Percentiles rank a stretch among this genome's conserved stretches.
phyloP scores from a whole-genome alignment of 1,140 invertebrate genomes.

The Drosophila takahashii region DNA sequence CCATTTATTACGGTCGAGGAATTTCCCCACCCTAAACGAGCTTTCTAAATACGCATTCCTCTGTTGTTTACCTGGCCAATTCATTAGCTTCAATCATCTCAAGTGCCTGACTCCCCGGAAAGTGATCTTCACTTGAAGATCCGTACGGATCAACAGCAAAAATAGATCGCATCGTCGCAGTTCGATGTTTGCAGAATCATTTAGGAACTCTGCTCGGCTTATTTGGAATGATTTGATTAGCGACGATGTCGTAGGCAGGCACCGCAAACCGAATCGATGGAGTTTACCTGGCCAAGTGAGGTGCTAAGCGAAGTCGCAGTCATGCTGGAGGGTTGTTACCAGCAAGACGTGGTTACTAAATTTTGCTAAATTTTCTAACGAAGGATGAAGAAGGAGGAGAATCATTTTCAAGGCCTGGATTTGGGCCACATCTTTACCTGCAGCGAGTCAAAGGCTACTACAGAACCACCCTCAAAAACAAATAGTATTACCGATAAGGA shows the following conservation, averaged over 20 bases:
- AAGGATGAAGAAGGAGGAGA: conserved; percentile 32
- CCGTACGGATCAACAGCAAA: not conserved
- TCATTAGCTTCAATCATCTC: conserved; percentile 39
- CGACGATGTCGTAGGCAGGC: conserved; percentile 71
- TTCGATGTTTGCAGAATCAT: conserved; percentile 42
- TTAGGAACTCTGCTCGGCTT: conserved; percentile 53
- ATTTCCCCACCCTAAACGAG: conserved; percentile 3
- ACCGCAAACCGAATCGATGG: conserved; percentile 42
- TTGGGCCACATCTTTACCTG: conserved; percentile 20
- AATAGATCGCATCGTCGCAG: conserved; percentile 23
- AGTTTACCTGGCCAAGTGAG: conserved; percentile 47
- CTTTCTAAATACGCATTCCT: conserved; percentile 17
- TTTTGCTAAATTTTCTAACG: conserved; percentile 7
- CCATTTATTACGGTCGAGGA: not conserved
- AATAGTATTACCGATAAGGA: not conserved
- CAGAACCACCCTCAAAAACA: not conserved
- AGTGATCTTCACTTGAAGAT: not conserved
- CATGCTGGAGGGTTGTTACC: conserved; percentile 58
- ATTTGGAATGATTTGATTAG: conserved; percentile 73
- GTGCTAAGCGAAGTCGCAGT: conserved; percentile 66
- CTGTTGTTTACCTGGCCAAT: conserved; percentile 33
- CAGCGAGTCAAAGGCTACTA: conserved; percentile 13
- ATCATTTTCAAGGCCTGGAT: conserved; percentile 12
- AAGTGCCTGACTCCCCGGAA: conserved; percentile 9
- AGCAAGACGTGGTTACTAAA: conserved; percentile 60